Conservation (phyloP, 2,888 invertebrate species). For the Tenthredo livida region DNA sequence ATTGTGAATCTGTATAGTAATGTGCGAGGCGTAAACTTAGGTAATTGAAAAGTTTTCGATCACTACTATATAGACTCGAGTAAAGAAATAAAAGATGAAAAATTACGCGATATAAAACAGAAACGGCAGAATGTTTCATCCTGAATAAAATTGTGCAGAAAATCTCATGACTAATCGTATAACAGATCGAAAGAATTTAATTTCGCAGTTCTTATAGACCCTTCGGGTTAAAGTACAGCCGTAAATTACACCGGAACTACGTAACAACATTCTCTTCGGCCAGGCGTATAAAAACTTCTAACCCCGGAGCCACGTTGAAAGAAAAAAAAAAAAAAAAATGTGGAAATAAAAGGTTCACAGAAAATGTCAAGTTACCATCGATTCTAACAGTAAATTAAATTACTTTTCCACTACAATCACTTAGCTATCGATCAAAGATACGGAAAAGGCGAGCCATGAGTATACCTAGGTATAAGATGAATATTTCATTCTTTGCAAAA, state of each 20-base stretch:
- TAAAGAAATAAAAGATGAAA: not conserved
- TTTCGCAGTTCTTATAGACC: not conserved
- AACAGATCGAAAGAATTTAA: constrained; percentile 17
- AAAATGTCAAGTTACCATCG: not conserved
- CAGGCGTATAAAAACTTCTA: not conserved
- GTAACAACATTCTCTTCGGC: not conserved
- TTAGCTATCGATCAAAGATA: not conserved
- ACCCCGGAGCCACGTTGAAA: not conserved
- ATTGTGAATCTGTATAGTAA: not conserved
- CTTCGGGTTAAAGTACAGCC: not conserved
- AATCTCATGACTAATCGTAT: not conserved
- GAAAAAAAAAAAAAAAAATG: not conserved
- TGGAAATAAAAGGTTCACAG: not conserved
- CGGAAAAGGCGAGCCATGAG: not conserved
- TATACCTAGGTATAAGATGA: not conserved
- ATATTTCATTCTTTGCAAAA: not conserved
- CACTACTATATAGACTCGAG: not conserved
- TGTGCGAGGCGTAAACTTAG: not conserved
- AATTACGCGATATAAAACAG: not conserved
- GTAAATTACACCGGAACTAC: constrained; percentile 17
- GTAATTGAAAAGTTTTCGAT: not conserved
- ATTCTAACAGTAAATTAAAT: not conserved
- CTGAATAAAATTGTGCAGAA: not conserved
- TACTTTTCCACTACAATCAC: not conserved
- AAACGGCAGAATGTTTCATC: no score